phyloP scores from a whole-genome alignment of 2,797 vertebrate species.

The Euphonia xanthogaster region DNA sequence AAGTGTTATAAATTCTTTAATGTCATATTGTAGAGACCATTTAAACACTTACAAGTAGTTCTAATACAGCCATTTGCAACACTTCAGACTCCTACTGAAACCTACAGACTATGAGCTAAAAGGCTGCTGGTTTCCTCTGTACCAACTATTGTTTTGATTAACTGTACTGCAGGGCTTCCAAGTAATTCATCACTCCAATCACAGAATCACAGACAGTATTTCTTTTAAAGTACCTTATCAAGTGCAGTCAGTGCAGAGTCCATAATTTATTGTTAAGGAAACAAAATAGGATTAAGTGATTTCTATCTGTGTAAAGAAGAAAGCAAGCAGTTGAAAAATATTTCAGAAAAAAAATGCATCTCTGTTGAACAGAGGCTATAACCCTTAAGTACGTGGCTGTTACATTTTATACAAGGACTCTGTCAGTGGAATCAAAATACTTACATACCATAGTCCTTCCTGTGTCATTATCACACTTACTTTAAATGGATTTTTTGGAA shows the following conservation, averaged over 20 bases:
- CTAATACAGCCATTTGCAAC: background rate
- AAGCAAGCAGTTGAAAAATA: constrained; percentile 33
- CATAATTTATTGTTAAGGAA: constrained; percentile 14
- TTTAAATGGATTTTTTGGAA: constrained; percentile 27
- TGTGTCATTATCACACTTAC: constrained; percentile 27
- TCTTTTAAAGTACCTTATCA: background rate
- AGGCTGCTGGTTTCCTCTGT: background rate
- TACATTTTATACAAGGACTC: background rate
- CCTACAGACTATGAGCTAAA: background rate
- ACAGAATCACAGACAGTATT: background rate
- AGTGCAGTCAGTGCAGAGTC: background rate
- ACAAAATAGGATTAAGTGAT: constrained; percentile 38
- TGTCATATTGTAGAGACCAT: background rate
- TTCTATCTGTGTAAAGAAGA: constrained; percentile 17
- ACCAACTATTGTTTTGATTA: background rate
- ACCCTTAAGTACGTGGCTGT: background rate
- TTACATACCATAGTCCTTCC: background rate
- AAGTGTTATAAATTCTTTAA: background rate
- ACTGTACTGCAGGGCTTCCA: background rate
- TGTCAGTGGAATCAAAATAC: background rate
- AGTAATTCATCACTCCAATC: background rate
- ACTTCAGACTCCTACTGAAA: background rate
- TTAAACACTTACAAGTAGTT: background rate
- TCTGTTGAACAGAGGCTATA: background rate
- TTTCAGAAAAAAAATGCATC: background rate